A percentile compares a stretch with the other conserved stretches of the same genome.
phyloP scores from a whole-genome alignment of 2,797 vertebrate genomes.

The Psittacula echo region DNA sequence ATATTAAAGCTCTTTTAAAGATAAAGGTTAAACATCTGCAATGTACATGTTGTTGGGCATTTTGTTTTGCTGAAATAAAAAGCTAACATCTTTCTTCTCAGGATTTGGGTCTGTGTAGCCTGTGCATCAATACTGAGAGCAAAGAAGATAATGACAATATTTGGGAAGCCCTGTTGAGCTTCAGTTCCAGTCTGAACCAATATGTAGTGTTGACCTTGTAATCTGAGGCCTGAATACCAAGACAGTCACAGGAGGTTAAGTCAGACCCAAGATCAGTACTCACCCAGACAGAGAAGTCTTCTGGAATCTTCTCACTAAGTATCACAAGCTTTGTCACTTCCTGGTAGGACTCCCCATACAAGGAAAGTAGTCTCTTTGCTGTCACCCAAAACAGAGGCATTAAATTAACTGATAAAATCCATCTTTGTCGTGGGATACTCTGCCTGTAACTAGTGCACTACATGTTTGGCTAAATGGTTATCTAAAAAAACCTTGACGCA shows the following conservation, averaged over 20 bases:
- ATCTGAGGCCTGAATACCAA: not conserved
- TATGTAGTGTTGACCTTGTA: not conserved
- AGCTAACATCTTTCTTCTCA: not conserved
- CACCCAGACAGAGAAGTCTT: not conserved
- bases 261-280: not conserved
- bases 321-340: not conserved
- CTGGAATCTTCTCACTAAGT: not conserved
- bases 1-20: not conserved
- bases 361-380: not conserved
- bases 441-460: not conserved
- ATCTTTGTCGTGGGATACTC: not conserved
- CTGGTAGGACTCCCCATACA: accelerated
- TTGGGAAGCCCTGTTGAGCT: not conserved
- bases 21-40: not conserved
- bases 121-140: not conserved
- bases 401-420: not conserved
- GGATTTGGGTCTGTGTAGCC: accelerated
- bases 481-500: accelerated
- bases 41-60: accelerated
- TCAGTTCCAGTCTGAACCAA: not conserved
- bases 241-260: not conserved
- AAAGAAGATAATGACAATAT: not conserved
- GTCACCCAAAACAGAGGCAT: not conserved
- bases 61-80: not conserved
- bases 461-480: not conserved